Evolutionary conservation across 2,797 vertebrate species (phyloP).

Genomic region (Malacoraja senta): DNA sequence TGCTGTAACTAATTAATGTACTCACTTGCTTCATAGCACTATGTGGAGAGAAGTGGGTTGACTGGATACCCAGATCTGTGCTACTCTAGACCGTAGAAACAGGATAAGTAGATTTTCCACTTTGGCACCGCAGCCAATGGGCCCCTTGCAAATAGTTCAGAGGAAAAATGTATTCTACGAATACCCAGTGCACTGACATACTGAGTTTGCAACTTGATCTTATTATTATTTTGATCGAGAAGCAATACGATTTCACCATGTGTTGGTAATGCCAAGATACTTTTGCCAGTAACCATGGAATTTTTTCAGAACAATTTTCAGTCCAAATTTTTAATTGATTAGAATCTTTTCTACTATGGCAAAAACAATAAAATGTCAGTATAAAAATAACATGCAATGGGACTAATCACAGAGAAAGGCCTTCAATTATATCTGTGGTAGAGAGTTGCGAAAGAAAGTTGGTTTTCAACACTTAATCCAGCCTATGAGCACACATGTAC

Average conservation of each 20-base stretch:
- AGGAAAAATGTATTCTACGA: not conserved
- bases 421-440: not conserved
- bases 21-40: not conserved
- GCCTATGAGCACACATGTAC: no score
- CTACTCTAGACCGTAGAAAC: not conserved
- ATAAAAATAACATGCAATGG: no score
- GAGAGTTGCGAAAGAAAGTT: not conserved
- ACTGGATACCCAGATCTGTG: not conserved
- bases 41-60: not conserved
- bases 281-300: not conserved
- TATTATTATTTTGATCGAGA: no score
- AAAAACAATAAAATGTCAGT: not conserved
- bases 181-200: not conserved
- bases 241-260: not conserved
- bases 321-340: not conserved
- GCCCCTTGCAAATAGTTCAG: not conserved
- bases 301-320: not conserved
- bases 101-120: not conserved
- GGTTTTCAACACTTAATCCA: not conserved
- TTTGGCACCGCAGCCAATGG: not conserved
- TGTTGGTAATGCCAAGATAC: not conserved
- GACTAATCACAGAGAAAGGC: not conserved
- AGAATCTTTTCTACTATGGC: not conserved
- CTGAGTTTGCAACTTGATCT: no score
- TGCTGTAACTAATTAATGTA: not conserved